Evolutionary conservation across 2,113 vertebrate genomes (phyloP).

Genomic region (Brachypodius melanocephalos): DNA sequence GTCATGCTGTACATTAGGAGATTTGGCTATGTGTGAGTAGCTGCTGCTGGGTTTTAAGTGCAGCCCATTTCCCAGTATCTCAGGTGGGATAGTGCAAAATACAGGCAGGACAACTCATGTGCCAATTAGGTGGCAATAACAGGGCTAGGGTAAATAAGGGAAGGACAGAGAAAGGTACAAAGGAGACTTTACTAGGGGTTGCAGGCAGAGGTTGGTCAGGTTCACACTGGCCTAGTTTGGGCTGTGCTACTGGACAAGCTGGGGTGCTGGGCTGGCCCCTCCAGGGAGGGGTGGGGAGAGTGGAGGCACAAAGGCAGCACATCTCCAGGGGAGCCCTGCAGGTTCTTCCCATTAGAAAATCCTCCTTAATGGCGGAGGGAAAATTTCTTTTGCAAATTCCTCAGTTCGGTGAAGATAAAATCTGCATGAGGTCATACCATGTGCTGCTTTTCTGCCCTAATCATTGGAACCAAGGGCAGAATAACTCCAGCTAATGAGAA

Average conservation of each 20-base stretch:
- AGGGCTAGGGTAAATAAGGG: not conserved
- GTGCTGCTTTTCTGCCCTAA: conserved; percentile 22
- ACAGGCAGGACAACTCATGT: not conserved
- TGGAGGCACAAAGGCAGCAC: not conserved
- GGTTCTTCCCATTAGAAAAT: not conserved
- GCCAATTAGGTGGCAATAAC: not conserved
- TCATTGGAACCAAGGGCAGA: not conserved
- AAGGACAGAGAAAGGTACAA: not conserved
- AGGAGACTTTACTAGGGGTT: not conserved
- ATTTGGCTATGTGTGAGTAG: not conserved
- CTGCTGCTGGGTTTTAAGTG: not conserved
- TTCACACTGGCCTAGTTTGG: not conserved
- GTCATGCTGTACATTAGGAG: not conserved
- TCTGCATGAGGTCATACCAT: conserved; percentile 34
- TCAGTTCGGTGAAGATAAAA: not conserved
- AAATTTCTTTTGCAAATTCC: conserved; percentile 16
- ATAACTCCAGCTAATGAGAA: conserved; percentile 8
- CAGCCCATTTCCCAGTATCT: not conserved
- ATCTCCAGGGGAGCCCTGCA: not conserved
- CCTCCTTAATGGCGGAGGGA: not conserved
- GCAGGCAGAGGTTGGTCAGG: not conserved
- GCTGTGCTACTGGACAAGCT: not conserved
- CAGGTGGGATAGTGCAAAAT: not conserved
- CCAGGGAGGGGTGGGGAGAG: not conserved
- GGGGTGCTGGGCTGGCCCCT: not conserved